Conservation (phyloP, 2,888 invertebrate species). For the Melolontha melolontha region DNA sequence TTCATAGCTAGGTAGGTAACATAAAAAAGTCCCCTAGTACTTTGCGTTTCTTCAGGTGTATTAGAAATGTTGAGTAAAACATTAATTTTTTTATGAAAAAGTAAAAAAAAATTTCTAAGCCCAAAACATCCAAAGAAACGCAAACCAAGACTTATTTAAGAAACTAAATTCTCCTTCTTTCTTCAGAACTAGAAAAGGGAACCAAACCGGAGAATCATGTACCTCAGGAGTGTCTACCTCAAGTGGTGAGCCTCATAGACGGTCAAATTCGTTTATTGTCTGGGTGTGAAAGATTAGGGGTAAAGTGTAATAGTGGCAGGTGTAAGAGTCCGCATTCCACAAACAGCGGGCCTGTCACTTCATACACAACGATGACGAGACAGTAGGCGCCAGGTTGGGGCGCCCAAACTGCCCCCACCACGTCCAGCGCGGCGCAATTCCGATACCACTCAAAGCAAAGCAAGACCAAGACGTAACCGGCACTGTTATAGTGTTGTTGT, state of each 20-base stretch:
- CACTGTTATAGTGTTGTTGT: not conserved
- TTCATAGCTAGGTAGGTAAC: no score
- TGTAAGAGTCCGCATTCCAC: slow-evolving; percentile 64
- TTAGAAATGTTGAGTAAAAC: no score
- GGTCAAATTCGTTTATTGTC: slow-evolving; percentile 9
- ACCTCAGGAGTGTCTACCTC: not conserved
- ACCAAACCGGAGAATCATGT: not conserved
- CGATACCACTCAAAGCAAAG: slow-evolving; percentile 62
- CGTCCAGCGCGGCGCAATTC: slow-evolving; percentile 59
- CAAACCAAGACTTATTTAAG: no score
- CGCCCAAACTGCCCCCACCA: slow-evolving; percentile 69
- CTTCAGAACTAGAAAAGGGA: not conserved
- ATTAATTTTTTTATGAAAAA: no score
- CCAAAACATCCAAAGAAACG: no score
- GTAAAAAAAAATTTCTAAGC: no score
- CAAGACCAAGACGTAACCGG: slow-evolving; percentile 50
- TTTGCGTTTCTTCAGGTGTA: no score
- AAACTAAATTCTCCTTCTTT: not conserved
- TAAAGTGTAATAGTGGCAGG: slow-evolving; percentile 51
- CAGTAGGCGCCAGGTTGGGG: slow-evolving; percentile 68
- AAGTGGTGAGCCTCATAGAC: slow-evolving; percentile 16
- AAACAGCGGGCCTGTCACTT: slow-evolving; percentile 70
- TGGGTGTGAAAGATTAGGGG: slow-evolving; percentile 48
- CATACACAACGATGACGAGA: slow-evolving; percentile 69
- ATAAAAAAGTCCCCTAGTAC: no score